These are phyloP conservation scores for Chrysopa pallens DNA, from an alignment of 1,140 invertebrate genomes.

Conservation along the genomic window DNA sequence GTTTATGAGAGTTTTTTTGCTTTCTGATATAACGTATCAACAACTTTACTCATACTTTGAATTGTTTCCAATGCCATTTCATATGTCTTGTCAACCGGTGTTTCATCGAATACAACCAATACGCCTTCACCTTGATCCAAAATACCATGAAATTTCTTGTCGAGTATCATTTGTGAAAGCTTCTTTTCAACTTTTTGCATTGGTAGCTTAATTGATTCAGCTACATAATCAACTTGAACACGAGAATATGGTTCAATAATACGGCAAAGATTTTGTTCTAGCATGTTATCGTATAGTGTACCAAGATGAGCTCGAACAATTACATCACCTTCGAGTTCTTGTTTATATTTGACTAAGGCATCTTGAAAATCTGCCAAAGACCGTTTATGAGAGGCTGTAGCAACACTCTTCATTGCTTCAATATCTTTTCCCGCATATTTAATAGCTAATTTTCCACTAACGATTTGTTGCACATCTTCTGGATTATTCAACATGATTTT, in stretches of 20 bases:
- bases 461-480: slow-evolving; percentile 90
- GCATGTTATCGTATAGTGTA: slow-evolving; percentile 93
- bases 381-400: slow-evolving; percentile 86
- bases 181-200: slow-evolving; percentile 93
- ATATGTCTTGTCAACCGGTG: slow-evolving; percentile 89
- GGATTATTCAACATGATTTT: slow-evolving; percentile 96
- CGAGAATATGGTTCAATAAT: slow-evolving; percentile 98
- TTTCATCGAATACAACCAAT: slow-evolving; percentile 92
- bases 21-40: slow-evolving; percentile 95
- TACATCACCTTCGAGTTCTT: slow-evolving; percentile 86
- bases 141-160: slow-evolving; percentile 93
- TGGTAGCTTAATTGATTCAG: slow-evolving; percentile 72
- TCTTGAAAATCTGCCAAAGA: slow-evolving; percentile 91
- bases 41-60: slow-evolving; percentile 97
- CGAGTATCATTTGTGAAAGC: slow-evolving; percentile 98
- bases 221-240: slow-evolving; percentile 73
- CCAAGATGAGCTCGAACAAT: slow-evolving; percentile 93
- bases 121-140: slow-evolving; percentile 95
- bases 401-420: slow-evolving; percentile 95
- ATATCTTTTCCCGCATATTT: slow-evolving; percentile 92
- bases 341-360: slow-evolving; percentile 69
- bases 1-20: slow-evolving; percentile 92
- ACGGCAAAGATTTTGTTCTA: slow-evolving; percentile 96
- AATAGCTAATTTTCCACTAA: slow-evolving; percentile 90
- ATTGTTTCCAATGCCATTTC: slow-evolving; percentile 93